Evolutionary conservation across 2,888 invertebrate species (phyloP).

Genomic region (Pachycephus smyrnensis): DNA sequence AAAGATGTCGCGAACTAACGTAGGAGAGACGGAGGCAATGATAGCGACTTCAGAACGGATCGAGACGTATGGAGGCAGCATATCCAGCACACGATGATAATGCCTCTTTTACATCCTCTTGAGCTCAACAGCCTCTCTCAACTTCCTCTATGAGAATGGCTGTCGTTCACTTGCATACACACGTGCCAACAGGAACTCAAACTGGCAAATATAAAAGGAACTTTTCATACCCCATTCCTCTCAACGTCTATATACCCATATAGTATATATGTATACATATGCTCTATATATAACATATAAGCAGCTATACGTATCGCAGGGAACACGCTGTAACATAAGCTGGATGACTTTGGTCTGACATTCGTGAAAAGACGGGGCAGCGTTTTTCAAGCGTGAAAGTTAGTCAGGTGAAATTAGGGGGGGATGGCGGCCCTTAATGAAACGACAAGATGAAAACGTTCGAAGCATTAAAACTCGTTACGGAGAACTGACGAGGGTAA

Average conservation of each 20-base stretch:
- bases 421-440: not conserved
- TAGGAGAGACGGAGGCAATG: not conserved
- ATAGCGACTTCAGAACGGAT: not conserved
- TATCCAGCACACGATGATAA: conserved; percentile 3
- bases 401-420: not conserved
- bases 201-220: not conserved
- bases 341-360: not conserved
- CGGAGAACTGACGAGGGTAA: not conserved
- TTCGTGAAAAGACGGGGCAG: not conserved
- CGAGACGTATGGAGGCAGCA: not conserved
- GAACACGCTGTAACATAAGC: not conserved
- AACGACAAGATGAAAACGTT: not conserved
- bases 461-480: not conserved
- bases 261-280: not conserved
- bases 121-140: conserved; percentile 11
- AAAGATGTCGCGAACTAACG: not conserved
- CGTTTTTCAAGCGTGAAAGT: not conserved
- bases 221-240: not conserved
- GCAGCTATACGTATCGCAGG: not conserved
- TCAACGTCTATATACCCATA: not conserved
- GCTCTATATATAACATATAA: not conserved
- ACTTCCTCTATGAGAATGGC: conserved; percentile 3
- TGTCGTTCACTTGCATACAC: not conserved
- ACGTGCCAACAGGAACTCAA: not conserved
- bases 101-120: conserved; percentile 16